Percentiles rank a stretch among this genome's conserved stretches.
phyloP scores from a whole-genome alignment of 2,113 vertebrate species.

The Aldabrachelys gigantea region DNA sequence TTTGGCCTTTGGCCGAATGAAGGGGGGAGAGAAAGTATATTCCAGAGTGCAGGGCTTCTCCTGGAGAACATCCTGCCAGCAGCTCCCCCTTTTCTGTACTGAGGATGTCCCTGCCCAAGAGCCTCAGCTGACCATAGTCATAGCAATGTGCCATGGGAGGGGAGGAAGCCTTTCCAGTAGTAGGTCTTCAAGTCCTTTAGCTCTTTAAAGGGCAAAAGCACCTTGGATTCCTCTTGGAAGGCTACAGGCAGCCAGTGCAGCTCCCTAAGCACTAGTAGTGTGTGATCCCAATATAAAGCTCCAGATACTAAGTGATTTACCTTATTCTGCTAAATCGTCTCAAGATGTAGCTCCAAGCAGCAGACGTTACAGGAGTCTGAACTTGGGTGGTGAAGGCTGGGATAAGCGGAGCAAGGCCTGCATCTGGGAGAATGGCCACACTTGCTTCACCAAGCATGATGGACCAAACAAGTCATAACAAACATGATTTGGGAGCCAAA shows the following conservation, averaged over 20 bases:
- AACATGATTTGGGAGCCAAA: neutral
- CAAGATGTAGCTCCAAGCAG: neutral
- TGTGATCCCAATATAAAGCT: neutral
- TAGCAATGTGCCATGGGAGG: neutral
- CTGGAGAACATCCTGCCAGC: neutral
- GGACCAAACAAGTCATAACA: neutral
- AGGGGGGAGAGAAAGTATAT: neutral
- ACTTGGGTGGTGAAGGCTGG: neutral
- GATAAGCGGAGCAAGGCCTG: neutral
- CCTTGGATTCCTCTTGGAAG: neutral
- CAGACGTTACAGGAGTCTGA: rapidly evolving
- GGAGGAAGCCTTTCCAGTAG: neutral
- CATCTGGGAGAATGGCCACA: neutral
- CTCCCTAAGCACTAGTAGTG: neutral
- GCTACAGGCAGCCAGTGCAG: neutral
- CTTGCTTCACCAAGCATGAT: neutral
- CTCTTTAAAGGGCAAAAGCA: neutral
- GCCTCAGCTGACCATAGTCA: neutral
- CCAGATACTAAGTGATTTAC: neutral
- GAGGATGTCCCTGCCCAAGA: neutral
- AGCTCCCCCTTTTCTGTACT: neutral
- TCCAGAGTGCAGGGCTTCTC: neutral
- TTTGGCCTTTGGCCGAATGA: neutral
- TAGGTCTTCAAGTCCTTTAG: neutral
- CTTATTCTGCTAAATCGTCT: neutral